Evolutionary conservation across 2,113 vertebrate species (phyloP).

Genomic region (Mesembrinibis cayennensis): DNA sequence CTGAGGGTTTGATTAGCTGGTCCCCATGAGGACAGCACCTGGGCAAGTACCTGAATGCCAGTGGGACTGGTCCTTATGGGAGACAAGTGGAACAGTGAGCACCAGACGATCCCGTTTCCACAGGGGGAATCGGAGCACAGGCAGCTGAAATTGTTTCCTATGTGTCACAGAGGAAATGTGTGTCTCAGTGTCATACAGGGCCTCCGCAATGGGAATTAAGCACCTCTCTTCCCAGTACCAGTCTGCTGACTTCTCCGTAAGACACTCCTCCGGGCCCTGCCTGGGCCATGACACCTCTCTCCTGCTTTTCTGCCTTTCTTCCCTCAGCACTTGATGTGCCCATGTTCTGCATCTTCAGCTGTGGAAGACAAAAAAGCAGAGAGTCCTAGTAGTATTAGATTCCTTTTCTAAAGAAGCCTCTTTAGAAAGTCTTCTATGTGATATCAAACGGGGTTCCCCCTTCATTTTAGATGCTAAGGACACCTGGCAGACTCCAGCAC

Average conservation of each 20-base stretch:
- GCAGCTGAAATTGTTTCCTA: neutral
- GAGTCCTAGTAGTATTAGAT: neutral
- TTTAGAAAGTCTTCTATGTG: neutral
- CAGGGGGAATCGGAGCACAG: neutral
- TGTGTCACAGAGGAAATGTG: conserved; percentile 4
- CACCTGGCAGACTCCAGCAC: neutral
- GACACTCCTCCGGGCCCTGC: neutral
- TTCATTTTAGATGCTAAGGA: neutral
- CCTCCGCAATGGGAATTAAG: neutral
- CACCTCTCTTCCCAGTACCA: neutral
- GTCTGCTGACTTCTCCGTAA: neutral
- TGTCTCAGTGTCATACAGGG: neutral
- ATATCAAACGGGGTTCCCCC: neutral
- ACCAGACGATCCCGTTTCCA: neutral
- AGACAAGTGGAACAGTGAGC: neutral
- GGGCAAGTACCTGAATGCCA: neutral
- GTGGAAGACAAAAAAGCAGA: neutral
- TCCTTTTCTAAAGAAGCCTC: neutral
- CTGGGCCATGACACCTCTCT: neutral
- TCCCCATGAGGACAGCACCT: neutral
- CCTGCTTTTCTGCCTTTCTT: neutral
- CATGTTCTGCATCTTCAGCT: neutral
- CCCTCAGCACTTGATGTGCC: neutral
- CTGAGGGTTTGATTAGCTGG: neutral
- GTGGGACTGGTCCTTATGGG: neutral